Percentiles rank a stretch among this genome's conserved stretches.
phyloP scores from a whole-genome alignment of 2,113 vertebrate genomes.

The Pterocles gutturalis region DNA sequence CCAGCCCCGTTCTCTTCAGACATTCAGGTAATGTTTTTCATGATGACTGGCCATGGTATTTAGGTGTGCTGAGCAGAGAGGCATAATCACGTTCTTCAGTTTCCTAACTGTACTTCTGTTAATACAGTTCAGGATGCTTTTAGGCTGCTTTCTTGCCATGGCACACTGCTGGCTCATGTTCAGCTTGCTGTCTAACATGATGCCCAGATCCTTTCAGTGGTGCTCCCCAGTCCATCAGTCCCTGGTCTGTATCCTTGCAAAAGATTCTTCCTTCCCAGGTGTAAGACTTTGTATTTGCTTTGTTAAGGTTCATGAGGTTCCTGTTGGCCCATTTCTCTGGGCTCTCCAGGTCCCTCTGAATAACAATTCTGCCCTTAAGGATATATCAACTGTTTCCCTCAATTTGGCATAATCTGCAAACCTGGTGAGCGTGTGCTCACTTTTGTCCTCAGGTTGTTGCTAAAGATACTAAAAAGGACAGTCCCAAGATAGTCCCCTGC shows the following conservation, averaged over 20 bases:
- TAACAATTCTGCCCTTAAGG: background rate
- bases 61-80: background rate
- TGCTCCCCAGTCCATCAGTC: background rate
- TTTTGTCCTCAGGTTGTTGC: background rate
- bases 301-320: background rate
- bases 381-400: background rate
- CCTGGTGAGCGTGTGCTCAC: background rate
- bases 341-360: background rate
- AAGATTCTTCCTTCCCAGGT: background rate
- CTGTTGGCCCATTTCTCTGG: background rate
- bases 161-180: background rate
- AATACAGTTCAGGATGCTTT: background rate
- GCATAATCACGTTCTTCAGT: background rate
- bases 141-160: background rate
- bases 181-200: background rate
- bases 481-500: background rate
- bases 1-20: slow-evolving; percentile 85
- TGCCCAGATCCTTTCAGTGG: background rate
- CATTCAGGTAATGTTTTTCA: slow-evolving; percentile 78
- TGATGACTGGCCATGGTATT: background rate
- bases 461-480: background rate
- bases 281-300: background rate
- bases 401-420: background rate
- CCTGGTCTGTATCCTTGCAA: background rate
- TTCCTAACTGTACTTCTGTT: background rate